Conservation (phyloP, 2,797 vertebrate genomes). For the Hippopotamyrus pictus region DNA sequence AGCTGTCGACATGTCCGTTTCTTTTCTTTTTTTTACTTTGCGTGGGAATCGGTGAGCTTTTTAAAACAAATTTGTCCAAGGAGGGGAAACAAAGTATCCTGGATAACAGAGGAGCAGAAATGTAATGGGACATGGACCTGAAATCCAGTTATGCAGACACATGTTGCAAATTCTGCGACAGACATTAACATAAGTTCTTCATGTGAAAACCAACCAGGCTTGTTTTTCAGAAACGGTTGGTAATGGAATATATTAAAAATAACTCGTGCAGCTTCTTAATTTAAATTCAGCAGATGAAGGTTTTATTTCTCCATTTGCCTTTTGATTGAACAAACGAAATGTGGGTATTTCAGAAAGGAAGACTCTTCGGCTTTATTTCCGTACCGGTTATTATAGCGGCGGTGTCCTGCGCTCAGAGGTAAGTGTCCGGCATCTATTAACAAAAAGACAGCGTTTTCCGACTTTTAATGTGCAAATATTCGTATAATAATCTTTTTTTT, state of each 20-base stretch:
- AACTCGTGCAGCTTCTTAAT: background rate
- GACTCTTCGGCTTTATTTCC: slow-evolving; percentile 65
- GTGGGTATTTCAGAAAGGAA: slow-evolving; percentile 60
- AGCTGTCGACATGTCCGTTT: background rate
- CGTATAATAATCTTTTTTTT: slow-evolving; percentile 27
- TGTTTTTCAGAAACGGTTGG: background rate
- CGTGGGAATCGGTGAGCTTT: background rate
- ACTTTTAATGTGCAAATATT: slow-evolving; percentile 9
- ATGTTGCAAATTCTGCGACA: background rate
- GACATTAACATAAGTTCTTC: background rate
- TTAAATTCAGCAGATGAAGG: background rate
- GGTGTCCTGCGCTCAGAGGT: slow-evolving; percentile 86
- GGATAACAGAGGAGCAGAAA: background rate
- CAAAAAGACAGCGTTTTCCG: slow-evolving; percentile 1
- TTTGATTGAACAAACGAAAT: slow-evolving; percentile 53
- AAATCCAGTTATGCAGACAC: background rate
- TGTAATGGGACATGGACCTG: background rate
- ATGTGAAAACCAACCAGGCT: background rate
- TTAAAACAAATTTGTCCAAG: background rate
- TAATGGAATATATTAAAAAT: background rate
- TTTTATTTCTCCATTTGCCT: background rate
- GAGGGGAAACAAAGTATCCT: background rate
- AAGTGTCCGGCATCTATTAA: slow-evolving; percentile 43
- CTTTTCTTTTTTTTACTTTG: background rate
- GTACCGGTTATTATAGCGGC: slow-evolving; percentile 77